These are phyloP conservation scores for Centruroides sculpturatus DNA, from an alignment of 1,140 invertebrate genomes.

Conservation along the genomic window DNA sequence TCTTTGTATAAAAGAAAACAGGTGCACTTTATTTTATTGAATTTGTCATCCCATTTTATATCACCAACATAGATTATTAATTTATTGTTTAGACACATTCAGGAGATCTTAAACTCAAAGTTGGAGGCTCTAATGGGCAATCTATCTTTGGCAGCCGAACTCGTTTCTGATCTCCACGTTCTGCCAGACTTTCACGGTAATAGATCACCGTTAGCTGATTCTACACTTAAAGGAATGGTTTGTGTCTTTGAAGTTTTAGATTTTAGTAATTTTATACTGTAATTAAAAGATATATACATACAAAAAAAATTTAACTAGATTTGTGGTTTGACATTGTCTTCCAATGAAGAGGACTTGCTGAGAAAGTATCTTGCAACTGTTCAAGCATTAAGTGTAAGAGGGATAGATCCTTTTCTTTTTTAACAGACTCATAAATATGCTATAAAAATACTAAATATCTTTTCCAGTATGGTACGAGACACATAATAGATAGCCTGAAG, in stretches of 20 bases:
- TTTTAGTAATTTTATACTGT: not conserved
- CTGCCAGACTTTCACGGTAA: constrained; percentile 95
- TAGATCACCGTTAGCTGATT: constrained; percentile 77
- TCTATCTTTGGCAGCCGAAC: not conserved
- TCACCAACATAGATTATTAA: not conserved
- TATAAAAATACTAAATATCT: constrained; percentile 1
- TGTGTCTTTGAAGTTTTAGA: not conserved
- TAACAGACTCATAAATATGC: no score
- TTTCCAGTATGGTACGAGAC: constrained; percentile 73
- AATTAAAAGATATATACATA: not conserved
- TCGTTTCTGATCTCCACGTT: constrained; percentile 50
- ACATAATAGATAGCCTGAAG: constrained; percentile 62
- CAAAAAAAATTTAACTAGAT: constrained; percentile 2
- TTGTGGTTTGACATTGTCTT: constrained; percentile 14
- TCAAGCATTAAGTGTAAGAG: constrained; percentile 70
- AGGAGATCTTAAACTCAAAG: constrained; percentile 22
- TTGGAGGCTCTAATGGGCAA: constrained; percentile 21
- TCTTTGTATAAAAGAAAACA: not conserved
- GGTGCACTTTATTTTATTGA: not conserved
- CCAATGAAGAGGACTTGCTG: constrained; percentile 47
- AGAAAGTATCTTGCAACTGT: constrained; percentile 69
- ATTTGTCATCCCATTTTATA: not conserved
- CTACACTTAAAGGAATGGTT: constrained; percentile 66
- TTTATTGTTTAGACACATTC: constrained; percentile 5
- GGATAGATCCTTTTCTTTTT: no score